A percentile compares a stretch with the other conserved stretches of the same genome.
These are phyloP conservation scores for Margaritifera margaritifera DNA, from an alignment of 2,888 invertebrate species.

Conservation along the genomic window DNA sequence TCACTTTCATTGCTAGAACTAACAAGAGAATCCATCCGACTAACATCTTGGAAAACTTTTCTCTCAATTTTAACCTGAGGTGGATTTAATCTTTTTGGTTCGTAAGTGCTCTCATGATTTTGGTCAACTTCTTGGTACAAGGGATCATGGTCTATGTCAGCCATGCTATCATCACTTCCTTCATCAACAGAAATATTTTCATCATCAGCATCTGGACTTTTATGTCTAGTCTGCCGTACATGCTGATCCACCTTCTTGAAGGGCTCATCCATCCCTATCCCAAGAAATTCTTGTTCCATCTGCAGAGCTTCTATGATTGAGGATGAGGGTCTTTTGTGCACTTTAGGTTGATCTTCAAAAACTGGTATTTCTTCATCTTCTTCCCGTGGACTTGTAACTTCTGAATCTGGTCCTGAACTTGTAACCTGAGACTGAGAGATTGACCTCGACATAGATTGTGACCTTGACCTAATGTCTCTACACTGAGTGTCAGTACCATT, in stretches of 20 bases:
- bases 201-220: constrained; percentile 21
- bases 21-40: constrained; percentile 58
- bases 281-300: constrained; percentile 39
- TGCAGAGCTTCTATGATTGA: constrained; percentile 54
- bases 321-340: constrained; percentile 56
- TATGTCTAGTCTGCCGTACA: constrained; percentile 18
- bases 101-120: constrained; percentile 66
- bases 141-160: constrained; percentile 55
- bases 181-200: constrained; percentile 37
- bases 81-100: constrained; percentile 53
- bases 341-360: constrained; percentile 42
- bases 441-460: constrained; percentile 27
- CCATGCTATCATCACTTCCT: constrained; percentile 54
- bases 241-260: constrained; percentile 14
- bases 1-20: constrained; percentile 66
- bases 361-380: constrained; percentile 23
- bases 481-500: background rate
- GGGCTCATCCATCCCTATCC: constrained; percentile 12
- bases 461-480: constrained; percentile 7
- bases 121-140: constrained; percentile 66
- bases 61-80: constrained; percentile 69
- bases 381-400: constrained; percentile 31
- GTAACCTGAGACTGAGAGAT: constrained; percentile 39
- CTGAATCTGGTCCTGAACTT: constrained; percentile 42
- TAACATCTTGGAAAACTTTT: constrained; percentile 58